Evolutionary conservation across 2,113 vertebrate species (phyloP), one percentile per base, ranked within the genome.

Genomic region (Paradoxurus hermaphroditus): DNA sequence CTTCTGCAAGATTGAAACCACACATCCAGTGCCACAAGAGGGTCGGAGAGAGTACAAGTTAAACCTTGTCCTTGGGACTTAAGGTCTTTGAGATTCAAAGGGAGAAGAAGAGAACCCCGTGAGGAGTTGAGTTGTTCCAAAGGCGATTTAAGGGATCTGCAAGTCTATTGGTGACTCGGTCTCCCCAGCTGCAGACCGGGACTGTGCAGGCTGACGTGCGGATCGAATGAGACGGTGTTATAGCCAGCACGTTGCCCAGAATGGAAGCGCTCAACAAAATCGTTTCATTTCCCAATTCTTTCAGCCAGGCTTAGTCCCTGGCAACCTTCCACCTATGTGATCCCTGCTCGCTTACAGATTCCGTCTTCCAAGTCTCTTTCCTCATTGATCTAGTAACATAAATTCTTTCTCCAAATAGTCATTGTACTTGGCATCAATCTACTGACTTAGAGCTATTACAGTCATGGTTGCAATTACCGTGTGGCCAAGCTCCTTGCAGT

Each of bases 381-480:
- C 87, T 90, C 79, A 83, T 19, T 89, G 41, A 83, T 86, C 78
- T 89, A 34, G 90, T 91, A 96, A 95, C 78, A 84, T 87, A 91
- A 90, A 95, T 96, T 77, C 79, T 92, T 95, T 81, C 87, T 95
- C 75, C 95, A 96, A 93, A 93, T 25, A 46, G 56, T 77, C 93
- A 56, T 75, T 93, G 90, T 51, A 39, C 84, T 95, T 90, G 56
- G 65, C 90, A 95, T 92, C 15, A 0, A 81, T 97, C 86, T 90
- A 3, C 93, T 77, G 51, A 85, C 63, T 77, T 62, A 63, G 29
- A 93, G 62, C 62, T 79, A 65, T 94, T 95, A 83, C 46, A 36
- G 16, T 86, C 83, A 12, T 92, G 95, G 96, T 93, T 46, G 49
- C 79, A 91, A 81, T 98, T 97, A 96, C 94, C 21, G 0, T 81